Evolutionary conservation across 2,888 invertebrate genomes (phyloP), one percentile per base, ranked within the genome.

Genomic region (Dasypolia templi): DNA sequence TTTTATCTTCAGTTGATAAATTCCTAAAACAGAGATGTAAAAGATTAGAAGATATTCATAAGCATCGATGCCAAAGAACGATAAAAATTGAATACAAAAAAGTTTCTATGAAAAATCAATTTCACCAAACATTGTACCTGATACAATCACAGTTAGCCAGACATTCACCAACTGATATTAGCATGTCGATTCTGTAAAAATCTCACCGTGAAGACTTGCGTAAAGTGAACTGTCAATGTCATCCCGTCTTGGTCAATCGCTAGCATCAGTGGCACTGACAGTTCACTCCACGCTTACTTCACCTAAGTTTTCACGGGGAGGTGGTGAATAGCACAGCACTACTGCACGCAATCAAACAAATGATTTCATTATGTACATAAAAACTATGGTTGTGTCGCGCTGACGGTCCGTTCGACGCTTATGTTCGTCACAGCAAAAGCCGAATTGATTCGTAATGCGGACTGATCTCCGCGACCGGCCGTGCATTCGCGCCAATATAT

Each of bases 401-500:
- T 78, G 81, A 83, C 80, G 84, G 86, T 87, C 87, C 84, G 89
- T 87, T 80, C 86, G 81, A 74, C 83, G 87, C 80, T 89, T 83
- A 90, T 91, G 92, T 93, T 93, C 89, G 91, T 93, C 91, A 91
- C 87, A 84, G 85, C 63, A 73, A 75, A 74, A 58, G 75, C 68
- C 42, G 71, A 78, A 78, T 82, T 62, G 85, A 84, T 71, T 68
- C 68, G 81, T 80, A 82, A 92, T 91, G 82, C 90, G 85, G 88
- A 82, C 87, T 92, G 93, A 93, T 93, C 92, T 91, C 88, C 88
- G 85, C 89, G 87, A 86, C 89, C 85, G 88, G 72, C 69, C 63
- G 87, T 90, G 91, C 92, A 93, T 92, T 90, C 92, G 84, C 86
- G 84, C 69, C 89, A 79, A 90, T 95, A 93, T 95, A 94, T 94